These are phyloP conservation scores for Tipula vernalis DNA, from an alignment of 2,888 invertebrate species.

Conservation along the genomic window DNA sequence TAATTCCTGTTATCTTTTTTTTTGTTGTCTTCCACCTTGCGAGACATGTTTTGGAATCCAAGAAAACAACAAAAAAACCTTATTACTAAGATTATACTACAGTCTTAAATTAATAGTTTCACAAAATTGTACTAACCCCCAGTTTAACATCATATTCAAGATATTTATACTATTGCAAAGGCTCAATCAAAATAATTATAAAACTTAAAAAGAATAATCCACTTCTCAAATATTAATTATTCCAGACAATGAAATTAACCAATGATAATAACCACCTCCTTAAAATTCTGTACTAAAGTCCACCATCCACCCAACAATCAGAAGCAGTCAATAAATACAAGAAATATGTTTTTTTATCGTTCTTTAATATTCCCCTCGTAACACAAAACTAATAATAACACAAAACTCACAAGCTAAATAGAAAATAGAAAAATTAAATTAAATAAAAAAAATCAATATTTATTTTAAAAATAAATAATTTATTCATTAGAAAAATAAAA, in stretches of 20 bases:
- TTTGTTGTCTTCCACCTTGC: too few relatives aligned
- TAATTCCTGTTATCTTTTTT: too few relatives aligned
- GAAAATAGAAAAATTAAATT: neutral
- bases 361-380: neutral
- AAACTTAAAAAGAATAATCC: too few relatives aligned
- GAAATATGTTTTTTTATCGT: neutral
- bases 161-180: too few relatives aligned
- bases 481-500: neutral
- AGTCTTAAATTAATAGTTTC: too few relatives aligned
- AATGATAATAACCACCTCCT: neutral
- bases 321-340: neutral
- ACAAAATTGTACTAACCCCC: too few relatives aligned
- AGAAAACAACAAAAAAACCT: too few relatives aligned
- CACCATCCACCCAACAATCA: neutral
- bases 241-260: neutral
- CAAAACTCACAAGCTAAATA: neutral
- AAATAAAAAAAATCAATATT: neutral
- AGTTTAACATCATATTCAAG: too few relatives aligned
- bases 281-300: too few relatives aligned
- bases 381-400: neutral
- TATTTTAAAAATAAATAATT: slow-evolving; percentile 4
- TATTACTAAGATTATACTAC: too few relatives aligned
- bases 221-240: neutral
- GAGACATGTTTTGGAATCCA: too few relatives aligned
- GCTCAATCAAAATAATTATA: too few relatives aligned